A percentile compares a stretch with the other conserved stretches of the same genome.
Evolutionary conservation across 64 coral and sea anemone genomes (phyloP).

Genomic region (Pocillopora damicornis): DNA sequence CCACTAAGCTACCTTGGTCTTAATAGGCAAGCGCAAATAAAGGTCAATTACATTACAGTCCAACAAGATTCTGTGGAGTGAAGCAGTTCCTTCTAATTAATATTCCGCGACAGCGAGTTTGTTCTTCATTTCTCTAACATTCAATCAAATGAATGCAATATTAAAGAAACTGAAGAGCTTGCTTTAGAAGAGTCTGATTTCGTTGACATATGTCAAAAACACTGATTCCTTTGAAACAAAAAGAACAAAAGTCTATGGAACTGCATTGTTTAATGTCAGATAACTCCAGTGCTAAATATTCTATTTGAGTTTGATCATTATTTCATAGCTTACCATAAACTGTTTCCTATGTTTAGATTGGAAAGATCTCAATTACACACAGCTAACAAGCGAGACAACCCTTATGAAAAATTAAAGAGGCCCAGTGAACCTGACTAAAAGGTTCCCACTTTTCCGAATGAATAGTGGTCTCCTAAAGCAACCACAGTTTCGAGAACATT

Average conservation of each 20-base stretch:
- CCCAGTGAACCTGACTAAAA: background rate
- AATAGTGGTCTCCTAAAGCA: background rate
- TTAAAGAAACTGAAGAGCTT: background rate
- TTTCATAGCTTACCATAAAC: conserved; percentile 29
- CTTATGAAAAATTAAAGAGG: conserved; percentile 35
- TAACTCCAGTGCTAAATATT: background rate
- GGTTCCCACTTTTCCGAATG: background rate
- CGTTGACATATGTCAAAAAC: background rate
- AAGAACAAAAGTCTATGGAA: background rate
- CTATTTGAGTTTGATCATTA: background rate
- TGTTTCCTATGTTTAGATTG: conserved; percentile 14
- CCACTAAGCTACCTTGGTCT: background rate
- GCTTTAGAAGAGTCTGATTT: background rate
- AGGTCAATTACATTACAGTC: background rate
- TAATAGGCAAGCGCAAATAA: background rate
- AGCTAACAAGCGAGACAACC: conserved; percentile 30
- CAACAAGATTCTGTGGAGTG: background rate
- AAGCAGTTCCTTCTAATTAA: background rate
- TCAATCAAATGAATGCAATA: background rate
- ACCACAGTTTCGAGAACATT: background rate
- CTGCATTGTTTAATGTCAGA: background rate
- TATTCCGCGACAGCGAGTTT: background rate
- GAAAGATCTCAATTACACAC: conserved; percentile 30
- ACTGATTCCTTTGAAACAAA: background rate
- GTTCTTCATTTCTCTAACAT: background rate